These are phyloP conservation scores for Pelecanoides urinatrix DNA, from an alignment of 2,113 vertebrate species.

Conservation along the genomic window DNA sequence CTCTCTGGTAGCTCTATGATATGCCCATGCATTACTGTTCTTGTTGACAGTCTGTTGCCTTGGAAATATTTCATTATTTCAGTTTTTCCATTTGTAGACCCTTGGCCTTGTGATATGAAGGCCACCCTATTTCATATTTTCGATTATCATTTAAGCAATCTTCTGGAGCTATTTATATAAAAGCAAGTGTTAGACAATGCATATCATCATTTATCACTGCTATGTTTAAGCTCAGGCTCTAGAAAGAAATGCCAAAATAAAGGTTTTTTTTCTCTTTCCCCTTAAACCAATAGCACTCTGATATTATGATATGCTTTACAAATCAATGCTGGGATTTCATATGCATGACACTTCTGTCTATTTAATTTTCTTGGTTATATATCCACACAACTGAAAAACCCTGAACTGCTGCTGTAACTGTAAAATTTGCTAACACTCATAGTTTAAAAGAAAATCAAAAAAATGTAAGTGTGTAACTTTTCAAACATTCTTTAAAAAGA, in stretches of 20 bases:
- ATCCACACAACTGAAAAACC: constrained; percentile 19
- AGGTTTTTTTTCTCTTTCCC: neutral
- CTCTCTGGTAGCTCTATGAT: constrained; percentile 77
- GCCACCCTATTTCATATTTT: constrained; percentile 84
- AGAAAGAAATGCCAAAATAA: constrained; percentile 65
- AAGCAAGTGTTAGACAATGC: constrained; percentile 79
- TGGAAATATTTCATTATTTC: constrained; percentile 88
- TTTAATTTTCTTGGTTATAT: constrained; percentile 60
- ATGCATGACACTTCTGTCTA: constrained; percentile 46
- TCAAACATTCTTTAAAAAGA: neutral
- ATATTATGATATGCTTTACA: constrained; percentile 52
- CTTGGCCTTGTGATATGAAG: constrained; percentile 85
- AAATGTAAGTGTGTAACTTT: constrained; percentile 25
- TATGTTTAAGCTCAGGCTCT: constrained; percentile 66
- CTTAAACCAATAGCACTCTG: constrained; percentile 54
- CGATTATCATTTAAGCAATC: constrained; percentile 86
- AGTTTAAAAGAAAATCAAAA: constrained; percentile 52
- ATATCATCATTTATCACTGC: constrained; percentile 81
- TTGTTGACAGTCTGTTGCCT: constrained; percentile 85
- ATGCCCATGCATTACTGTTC: constrained; percentile 82
- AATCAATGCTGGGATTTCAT: constrained; percentile 45
- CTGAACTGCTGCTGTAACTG: neutral
- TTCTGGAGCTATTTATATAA: constrained; percentile 82
- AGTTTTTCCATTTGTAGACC: constrained; percentile 86
- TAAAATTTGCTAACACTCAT: constrained; percentile 29